Percentiles rank a stretch among this genome's conserved stretches.
Conservation (phyloP, 2,888 invertebrate species). For the Thera britannica region DNA sequence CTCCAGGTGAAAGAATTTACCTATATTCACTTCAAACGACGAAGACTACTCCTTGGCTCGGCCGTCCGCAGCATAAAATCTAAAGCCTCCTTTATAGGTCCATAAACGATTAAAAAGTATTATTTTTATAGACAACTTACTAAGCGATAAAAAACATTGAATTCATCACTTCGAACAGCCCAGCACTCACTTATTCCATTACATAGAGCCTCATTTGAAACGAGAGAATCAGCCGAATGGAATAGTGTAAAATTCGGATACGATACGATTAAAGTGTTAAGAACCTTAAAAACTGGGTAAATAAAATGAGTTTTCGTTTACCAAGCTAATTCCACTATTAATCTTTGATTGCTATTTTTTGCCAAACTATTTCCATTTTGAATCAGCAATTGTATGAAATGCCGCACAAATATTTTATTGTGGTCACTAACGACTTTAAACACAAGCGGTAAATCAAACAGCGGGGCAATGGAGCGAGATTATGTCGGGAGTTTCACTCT, state of each 20-base stretch:
- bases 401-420: too few relatives aligned
- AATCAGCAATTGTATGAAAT: too few relatives aligned
- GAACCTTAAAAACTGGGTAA: neutral
- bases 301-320: constrained; percentile 7
- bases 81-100: neutral
- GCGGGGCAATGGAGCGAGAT: too few relatives aligned
- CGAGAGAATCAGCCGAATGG: constrained; percentile 3
- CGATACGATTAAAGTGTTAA: constrained; percentile 1
- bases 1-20: too few relatives aligned
- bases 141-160: constrained; percentile 8
- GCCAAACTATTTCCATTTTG: too few relatives aligned
- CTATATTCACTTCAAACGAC: too few relatives aligned
- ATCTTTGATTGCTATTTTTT: neutral
- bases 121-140: too few relatives aligned
- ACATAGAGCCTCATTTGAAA: constrained; percentile 31
- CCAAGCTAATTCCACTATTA: neutral
- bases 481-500: too few relatives aligned
- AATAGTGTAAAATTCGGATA: constrained; percentile 13
- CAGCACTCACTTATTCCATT: constrained; percentile 15
- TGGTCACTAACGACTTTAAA: too few relatives aligned
- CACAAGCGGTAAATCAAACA: too few relatives aligned
- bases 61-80: too few relatives aligned
- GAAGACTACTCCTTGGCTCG: too few relatives aligned
- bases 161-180: neutral
- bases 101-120: neutral